phyloP scores from a whole-genome alignment of 35 echinoderm and acorn worm species.

The Amphiura filiformis region DNA sequence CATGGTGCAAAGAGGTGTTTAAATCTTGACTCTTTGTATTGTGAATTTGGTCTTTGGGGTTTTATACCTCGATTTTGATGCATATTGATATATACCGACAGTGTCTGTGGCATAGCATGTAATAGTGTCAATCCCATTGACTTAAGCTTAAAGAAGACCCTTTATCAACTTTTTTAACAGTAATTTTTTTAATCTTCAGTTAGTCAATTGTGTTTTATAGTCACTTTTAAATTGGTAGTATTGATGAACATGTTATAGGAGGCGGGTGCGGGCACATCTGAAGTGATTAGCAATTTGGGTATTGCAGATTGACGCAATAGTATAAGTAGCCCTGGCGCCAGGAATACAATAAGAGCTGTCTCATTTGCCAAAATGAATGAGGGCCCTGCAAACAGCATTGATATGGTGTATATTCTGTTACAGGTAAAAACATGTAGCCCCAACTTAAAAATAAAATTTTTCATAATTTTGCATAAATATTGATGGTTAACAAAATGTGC shows the following conservation, averaged over 20 bases:
- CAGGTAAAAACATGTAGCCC: background rate
- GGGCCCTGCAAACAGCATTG: conserved; percentile 31
- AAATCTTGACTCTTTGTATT: background rate
- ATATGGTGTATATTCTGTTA: background rate
- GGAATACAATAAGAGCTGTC: conserved; percentile 81
- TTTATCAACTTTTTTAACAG: background rate
- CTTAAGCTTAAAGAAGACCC: background rate
- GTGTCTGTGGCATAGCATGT: background rate
- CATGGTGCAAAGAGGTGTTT: background rate
- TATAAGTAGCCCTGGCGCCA: conserved; percentile 97
- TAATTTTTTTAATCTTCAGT: background rate
- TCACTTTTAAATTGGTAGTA: conserved; percentile 21
- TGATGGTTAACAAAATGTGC: too few species aligned
- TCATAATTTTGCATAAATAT: background rate
- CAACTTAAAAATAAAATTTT: background rate
- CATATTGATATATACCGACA: background rate
- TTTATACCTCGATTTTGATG: background rate
- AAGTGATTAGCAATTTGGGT: conserved; percentile 90
- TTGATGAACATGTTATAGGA: conserved; percentile 28
- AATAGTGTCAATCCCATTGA: background rate
- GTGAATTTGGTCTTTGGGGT: background rate
- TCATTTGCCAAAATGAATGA: conserved; percentile 47
- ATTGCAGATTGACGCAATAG: conserved; percentile 80
- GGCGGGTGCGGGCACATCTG: conserved; percentile 64
- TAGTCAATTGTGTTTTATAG: background rate